These are phyloP conservation scores for Papilio demoleus DNA, from an alignment of 2,888 invertebrate species.

Conservation along the genomic window DNA sequence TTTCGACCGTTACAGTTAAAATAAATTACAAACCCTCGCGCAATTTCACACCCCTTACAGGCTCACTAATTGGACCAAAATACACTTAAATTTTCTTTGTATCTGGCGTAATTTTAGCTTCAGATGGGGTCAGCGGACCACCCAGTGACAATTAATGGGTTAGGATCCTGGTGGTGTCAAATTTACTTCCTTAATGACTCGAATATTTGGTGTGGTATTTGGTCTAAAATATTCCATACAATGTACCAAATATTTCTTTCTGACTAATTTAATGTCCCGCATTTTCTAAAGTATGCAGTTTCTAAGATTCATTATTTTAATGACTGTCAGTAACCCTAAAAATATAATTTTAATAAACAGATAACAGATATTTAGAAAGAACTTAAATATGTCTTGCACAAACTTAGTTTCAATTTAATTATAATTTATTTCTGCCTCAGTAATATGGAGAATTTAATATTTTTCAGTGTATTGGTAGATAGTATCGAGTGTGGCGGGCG, in stretches of 20 bases:
- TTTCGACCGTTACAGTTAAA: slow-evolving; percentile 70
- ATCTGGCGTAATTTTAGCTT: slow-evolving; percentile 75
- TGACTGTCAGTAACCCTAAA: not conserved
- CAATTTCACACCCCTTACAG: slow-evolving; percentile 74
- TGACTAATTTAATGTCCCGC: not conserved
- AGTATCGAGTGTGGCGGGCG: slow-evolving; percentile 28
- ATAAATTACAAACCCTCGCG: slow-evolving; percentile 72
- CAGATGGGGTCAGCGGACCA: slow-evolving; percentile 68
- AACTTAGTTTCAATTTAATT: not conserved
- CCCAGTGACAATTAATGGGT: slow-evolving; percentile 72
- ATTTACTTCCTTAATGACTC: slow-evolving; percentile 51
- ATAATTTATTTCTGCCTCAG: slow-evolving; percentile 30
- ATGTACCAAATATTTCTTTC: not conserved
- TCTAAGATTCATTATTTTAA: not conserved
- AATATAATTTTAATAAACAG: not conserved
- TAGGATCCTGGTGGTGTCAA: slow-evolving; percentile 59
- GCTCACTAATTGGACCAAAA: slow-evolving; percentile 77
- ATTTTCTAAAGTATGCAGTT: slow-evolving; percentile 9
- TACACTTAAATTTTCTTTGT: slow-evolving; percentile 80
- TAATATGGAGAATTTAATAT: not conserved
- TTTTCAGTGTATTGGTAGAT: slow-evolving; percentile 27
- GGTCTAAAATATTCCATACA: slow-evolving; percentile 29
- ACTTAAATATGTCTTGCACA: not conserved
- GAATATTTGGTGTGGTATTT: slow-evolving; percentile 57
- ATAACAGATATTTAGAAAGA: not conserved